Evolutionary conservation across 2,797 vertebrate genomes (phyloP), one percentile per base, ranked within the genome.

Genomic region (Argyrosomus regius): DNA sequence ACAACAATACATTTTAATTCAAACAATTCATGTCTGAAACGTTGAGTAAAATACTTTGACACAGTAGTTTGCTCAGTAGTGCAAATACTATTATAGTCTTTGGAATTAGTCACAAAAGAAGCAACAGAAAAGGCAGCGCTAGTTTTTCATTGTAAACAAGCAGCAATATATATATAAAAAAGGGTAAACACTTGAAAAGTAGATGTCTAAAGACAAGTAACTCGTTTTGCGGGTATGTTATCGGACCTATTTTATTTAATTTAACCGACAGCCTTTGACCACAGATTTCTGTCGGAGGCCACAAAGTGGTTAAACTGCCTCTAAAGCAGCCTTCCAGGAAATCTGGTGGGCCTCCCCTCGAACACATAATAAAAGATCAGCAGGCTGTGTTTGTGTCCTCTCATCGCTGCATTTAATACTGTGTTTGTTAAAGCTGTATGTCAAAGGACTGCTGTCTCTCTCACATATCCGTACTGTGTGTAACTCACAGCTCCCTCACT

Each of bases 71-170:
- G 14, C 9, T 65, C 62, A 68, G 53, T 68, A 78, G 87, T 86
- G 71, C 83, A 89, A 87, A 81, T 75, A 73, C 65, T 48, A 77
- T 75, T 66, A 18, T 35, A 78, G 72, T 85, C 80, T 87, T 82
- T 90, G 76, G 78, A 81, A 58, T 79, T 61, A 56, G 57, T 78
- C 72, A 82, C 35, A 75, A 81, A 81, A 50, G 16, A 75, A 71
- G 31, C 50, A 53, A 78, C 70, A 56, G 16, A 82, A 72, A 87
- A 84, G 73, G 82, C 81, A 78, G 61, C 35, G 0, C 73, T 75
- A 58, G 53, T 45, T 66, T 82, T 76, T 75, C 57, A 77, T 63
- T 70, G 71, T 75, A 69, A 70, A 77, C 68, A 75, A 26, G 77
- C 60, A 84, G 53, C 49, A 79, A 60, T 53, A 73, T 63, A 63